Conservation (phyloP, 2,888 invertebrate species). For the Ectobius pallidus region DNA sequence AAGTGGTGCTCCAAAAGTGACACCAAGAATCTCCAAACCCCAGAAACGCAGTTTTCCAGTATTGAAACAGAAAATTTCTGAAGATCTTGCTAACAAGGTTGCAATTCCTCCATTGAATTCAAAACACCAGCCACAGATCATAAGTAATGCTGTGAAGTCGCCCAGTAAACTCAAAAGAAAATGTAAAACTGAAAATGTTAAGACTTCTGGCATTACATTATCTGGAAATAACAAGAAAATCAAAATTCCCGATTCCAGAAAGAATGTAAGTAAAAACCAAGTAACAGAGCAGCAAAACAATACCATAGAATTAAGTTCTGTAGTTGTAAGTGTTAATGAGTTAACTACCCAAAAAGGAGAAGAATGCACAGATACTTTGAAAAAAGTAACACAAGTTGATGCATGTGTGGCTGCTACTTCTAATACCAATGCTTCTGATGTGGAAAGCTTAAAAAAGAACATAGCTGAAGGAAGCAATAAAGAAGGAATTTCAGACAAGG, state of each 20-base stretch:
- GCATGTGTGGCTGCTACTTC: no score
- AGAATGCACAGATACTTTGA: background rate
- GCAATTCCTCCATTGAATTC: constrained; percentile 48
- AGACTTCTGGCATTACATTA: background rate
- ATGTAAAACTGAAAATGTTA: background rate
- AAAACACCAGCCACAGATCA: constrained; percentile 5
- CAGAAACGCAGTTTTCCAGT: constrained; percentile 25
- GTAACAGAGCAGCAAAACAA: no score
- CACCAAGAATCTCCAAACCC: constrained; percentile 7
- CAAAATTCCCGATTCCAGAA: background rate
- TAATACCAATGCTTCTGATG: background rate
- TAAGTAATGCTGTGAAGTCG: background rate
- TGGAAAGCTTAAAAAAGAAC: background rate
- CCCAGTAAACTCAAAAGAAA: constrained; percentile 4
- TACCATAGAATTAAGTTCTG: no score
- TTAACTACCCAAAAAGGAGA: background rate
- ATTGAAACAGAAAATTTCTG: constrained; percentile 33
- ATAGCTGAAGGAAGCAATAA: background rate
- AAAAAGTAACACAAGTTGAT: no score
- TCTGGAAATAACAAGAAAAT: background rate
- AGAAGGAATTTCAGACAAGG: background rate
- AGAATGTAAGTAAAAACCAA: background rate
- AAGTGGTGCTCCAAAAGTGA: background rate
- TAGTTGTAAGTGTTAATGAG: no score
- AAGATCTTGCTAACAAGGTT: constrained; percentile 46